Evolutionary conservation across 2,888 invertebrate species (phyloP).

Genomic region (Ormia ochracea): DNA sequence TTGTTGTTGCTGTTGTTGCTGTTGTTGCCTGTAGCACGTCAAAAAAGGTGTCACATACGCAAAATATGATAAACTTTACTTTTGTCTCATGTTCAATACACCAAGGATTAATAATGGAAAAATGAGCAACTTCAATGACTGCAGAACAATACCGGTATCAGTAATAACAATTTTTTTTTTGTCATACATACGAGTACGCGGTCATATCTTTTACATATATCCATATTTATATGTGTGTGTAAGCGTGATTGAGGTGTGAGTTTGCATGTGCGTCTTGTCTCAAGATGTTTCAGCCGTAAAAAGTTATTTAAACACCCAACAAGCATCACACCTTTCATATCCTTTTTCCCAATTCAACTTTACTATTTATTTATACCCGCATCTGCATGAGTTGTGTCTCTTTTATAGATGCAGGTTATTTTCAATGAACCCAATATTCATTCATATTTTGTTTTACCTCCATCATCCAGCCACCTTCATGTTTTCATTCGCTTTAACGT

Average conservation of each 20-base stretch:
- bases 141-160: constrained; percentile 68
- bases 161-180: constrained; percentile 66
- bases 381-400: background rate
- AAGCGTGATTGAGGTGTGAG: background rate
- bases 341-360: constrained; percentile 22
- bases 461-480: constrained; percentile 35
- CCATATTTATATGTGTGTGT: background rate
- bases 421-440: constrained; percentile 60
- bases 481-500: constrained; percentile 36
- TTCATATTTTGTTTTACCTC: constrained; percentile 57
- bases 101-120: constrained; percentile 75
- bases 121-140: constrained; percentile 73
- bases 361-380: constrained; percentile 19
- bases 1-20: constrained; percentile 19
- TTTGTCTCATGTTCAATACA: constrained; percentile 75
- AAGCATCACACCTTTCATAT: constrained; percentile 46
- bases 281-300: constrained; percentile 45
- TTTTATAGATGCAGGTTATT: constrained; percentile 49
- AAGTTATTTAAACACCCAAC: constrained; percentile 47
- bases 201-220: constrained; percentile 18
- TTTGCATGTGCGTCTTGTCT: constrained; percentile 18
- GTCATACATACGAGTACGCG: constrained; percentile 63
- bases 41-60: constrained; percentile 63
- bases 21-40: constrained; percentile 35
- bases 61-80: constrained; percentile 73